Evolutionary conservation across 2,888 invertebrate genomes (phyloP), one percentile per base, ranked within the genome.

Genomic region (Anagyrus pseudococci): DNA sequence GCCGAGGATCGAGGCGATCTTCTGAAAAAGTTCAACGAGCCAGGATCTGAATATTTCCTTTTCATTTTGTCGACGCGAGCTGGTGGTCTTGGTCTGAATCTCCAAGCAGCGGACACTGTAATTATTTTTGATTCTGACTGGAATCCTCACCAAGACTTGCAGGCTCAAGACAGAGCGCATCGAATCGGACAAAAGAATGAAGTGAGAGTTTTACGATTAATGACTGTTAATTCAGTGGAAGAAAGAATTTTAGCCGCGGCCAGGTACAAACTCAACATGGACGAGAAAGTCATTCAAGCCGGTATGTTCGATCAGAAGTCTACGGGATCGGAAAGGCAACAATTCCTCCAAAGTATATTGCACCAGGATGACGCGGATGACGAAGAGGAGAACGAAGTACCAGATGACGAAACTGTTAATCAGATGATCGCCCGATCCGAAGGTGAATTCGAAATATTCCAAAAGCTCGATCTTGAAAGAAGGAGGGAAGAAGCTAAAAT

Each of bases 301-400:
- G 99, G 99, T 79, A 99, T 98, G 97, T 99, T 99, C 82, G 98
- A 99, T 85, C 98, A 99, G 79, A 98, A 98, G 80, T 98, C 98
- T 0, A 99, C 99, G 0, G 98, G 98, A 8, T 91, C 91, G 15
- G 99, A 99, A 81, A 87, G 99, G 58, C 94, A 96, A 76, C 95
- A 97, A 82, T 97, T 99, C 82, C 84, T 99, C 72, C 96, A 97
- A 78, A 93, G 91, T 68, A 96, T 99, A 75, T 84, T 99, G 57
- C 94, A 94, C 81, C 95, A 96, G 81, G 97, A 97, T 74, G 96
- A 95, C 66, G 93, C 91, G 58, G 95, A 95, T 68, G 97, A 96
- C 76, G 97, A 97, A 85, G 92, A 96, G 77, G 96, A 96, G 78
- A 95, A 96, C 77, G 96, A 96, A 82, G 91, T 98, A 0, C 99